phyloP scores from a whole-genome alignment of 1,140 invertebrate genomes.

The Copidosoma floridanum region DNA sequence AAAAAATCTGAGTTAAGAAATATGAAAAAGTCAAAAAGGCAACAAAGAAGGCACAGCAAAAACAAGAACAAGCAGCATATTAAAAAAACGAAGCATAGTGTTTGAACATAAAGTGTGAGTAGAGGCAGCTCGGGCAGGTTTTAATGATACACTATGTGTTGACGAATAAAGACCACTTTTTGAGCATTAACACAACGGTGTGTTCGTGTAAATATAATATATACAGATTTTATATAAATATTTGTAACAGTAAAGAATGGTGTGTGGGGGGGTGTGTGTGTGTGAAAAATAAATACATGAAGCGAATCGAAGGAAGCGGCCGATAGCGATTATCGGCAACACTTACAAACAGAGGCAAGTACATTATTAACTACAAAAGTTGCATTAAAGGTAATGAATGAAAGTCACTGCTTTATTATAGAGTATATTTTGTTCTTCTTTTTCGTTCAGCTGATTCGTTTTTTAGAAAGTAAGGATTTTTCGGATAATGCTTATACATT shows the following conservation, averaged over 20 bases:
- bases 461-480: slow-evolving; percentile 20
- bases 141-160: slow-evolving; percentile 36
- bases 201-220: slow-evolving; percentile 35
- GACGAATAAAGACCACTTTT: slow-evolving; percentile 13
- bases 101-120: slow-evolving; percentile 37
- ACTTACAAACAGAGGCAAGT: too few relatives aligned
- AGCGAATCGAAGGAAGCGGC: too few relatives aligned
- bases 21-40: too few relatives aligned
- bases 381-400: slow-evolving; percentile 31
- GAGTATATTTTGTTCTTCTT: slow-evolving; percentile 34
- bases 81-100: slow-evolving; percentile 36
- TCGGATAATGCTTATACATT: slow-evolving; percentile 10
- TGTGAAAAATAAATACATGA: too few relatives aligned
- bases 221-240: slow-evolving; percentile 41
- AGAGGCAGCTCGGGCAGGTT: slow-evolving; percentile 47
- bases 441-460: too few relatives aligned
- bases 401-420: slow-evolving; percentile 25
- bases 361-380: too few relatives aligned
- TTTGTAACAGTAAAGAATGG: slow-evolving; percentile 36
- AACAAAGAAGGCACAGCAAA: slow-evolving; percentile 7
- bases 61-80: slow-evolving; percentile 15
- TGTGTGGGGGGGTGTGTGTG: too few relatives aligned
- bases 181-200: slow-evolving; percentile 18
- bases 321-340: slow-evolving; percentile 28
- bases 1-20: slow-evolving; percentile 10